phyloP scores from a whole-genome alignment of 2,888 invertebrate species.

The Apantesis nais region DNA sequence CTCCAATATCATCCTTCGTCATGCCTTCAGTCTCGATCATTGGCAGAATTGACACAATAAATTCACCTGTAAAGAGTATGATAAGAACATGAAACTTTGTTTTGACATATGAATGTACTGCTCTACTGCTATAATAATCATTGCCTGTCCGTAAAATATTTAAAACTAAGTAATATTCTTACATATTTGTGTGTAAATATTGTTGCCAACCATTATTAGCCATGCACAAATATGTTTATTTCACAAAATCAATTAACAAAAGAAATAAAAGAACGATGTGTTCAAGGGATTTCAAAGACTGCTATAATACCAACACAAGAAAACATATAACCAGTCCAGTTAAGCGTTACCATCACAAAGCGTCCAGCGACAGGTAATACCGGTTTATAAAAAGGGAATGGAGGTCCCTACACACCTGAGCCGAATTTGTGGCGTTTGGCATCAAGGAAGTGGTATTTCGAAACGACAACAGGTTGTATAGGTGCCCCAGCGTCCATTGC shows the following conservation, averaged over 20 bases:
- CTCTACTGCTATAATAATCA: background rate
- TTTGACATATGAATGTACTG: background rate
- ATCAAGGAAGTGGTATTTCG: conserved; percentile 91
- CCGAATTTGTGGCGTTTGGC: conserved; percentile 87
- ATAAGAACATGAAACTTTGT: background rate
- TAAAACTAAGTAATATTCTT: background rate
- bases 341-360: background rate
- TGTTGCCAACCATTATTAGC: background rate
- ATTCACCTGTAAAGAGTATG: conserved; percentile 82
- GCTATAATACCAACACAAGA: background rate
- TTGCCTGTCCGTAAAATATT: background rate
- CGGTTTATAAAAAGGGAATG: conserved; percentile 20
- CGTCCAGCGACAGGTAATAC: conserved; percentile 13
- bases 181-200: background rate
- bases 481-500: conserved; percentile 94
- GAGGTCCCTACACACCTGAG: conserved; percentile 79
- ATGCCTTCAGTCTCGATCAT: conserved; percentile 88
- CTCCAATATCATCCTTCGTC: conserved; percentile 86
- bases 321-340: background rate
- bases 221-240: background rate
- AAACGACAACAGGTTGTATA: conserved; percentile 95
- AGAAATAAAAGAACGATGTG: background rate
- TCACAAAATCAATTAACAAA: background rate
- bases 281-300: background rate
- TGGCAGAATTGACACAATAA: conserved; percentile 90